Conservation (phyloP, 1,140 invertebrate genomes). For the Latrodectus geometricus region DNA sequence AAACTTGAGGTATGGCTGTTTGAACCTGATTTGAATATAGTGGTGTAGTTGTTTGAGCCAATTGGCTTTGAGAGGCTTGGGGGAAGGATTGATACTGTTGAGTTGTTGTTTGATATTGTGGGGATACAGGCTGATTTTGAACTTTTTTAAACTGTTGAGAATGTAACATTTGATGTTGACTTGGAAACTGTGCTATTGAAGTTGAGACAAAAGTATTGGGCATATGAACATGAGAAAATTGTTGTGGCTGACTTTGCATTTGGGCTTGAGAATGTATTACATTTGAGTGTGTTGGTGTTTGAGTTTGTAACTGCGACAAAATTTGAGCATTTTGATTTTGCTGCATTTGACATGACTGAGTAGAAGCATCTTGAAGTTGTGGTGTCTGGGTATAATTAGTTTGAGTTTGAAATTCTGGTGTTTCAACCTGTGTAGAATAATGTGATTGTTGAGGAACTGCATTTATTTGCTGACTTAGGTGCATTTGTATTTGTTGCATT, state of each 20-base stretch:
- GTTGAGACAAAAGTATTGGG: conserved; percentile 29
- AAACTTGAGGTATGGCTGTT: neutral
- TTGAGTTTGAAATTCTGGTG: conserved; percentile 69
- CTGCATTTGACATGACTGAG: conserved; percentile 71
- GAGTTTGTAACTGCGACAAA: neutral
- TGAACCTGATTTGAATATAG: conserved; percentile 25
- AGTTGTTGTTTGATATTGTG: conserved; percentile 64
- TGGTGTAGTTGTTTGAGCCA: conserved; percentile 14
- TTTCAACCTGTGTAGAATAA: conserved; percentile 70
- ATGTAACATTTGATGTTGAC: conserved; percentile 52
- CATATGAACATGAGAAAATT: conserved; percentile 18
- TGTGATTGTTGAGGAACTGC: conserved; percentile 68
- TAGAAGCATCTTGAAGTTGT: conserved; percentile 66
- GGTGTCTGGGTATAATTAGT: conserved; percentile 68
- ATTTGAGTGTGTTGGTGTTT: neutral
- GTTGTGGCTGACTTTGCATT: conserved; percentile 31
- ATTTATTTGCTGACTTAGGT: conserved; percentile 63
- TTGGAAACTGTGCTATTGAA: conserved; percentile 22
- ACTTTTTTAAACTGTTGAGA: conserved; percentile 47
- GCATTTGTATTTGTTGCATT: conserved; percentile 65
- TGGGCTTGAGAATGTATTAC: conserved; percentile 17
- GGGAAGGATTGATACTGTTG: conserved; percentile 50
- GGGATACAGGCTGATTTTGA: conserved; percentile 60
- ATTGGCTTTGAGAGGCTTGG: conserved; percentile 27
- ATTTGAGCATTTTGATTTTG: conserved; percentile 67